Base-by-base conservation (phyloP, 2,797 vertebrate genomes). In the Ctenochaetus hawaiiensis region DNA sequence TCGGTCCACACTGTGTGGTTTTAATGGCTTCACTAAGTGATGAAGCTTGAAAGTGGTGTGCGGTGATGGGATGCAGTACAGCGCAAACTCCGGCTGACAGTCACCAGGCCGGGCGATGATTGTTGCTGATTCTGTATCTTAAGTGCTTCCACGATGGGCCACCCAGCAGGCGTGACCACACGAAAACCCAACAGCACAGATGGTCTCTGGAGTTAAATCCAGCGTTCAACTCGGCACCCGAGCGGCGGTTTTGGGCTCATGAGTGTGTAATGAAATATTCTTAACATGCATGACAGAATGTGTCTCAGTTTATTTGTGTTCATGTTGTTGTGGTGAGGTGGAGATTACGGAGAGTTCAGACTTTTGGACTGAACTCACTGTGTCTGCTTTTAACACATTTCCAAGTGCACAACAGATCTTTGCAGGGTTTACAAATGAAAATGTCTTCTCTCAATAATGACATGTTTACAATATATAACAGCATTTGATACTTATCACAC, bases 101-200 rank as follows among this genome's bases (percentile, higher is more conserved):
- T 63, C 65, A 71, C 80, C 71, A 64, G 74, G 37, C 69, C 41
- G 56, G 80, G 52, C 54, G 76, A 77, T 80, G 84, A 84, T 77
- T 85, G 89, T 41, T 90, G 91, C 89, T 92, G 84, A 94, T 90
- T 94, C 88, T 89, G 89, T 74, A 80, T 87, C 76, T 34, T 62
- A 81, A 91, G 84, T 85, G 67, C 49, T 85, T 87, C 81, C 72
- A 84, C 37, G 34, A 45, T 52, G 18, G 94, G 84, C 95, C 93
- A 94, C 92, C 92, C 93, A 91, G 88, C 59, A 60, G 62, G 67
- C 70, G 17, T 71, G 80, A 87, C 88, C 80, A 83, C 87, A 92
- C 73, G 48, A 83, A 89, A 76, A 77, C 85, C 79, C 74, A 58
- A 75, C 72, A 51, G 71, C 66, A 66, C 90, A 93, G 84, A 91